Evolutionary conservation across 2,113 vertebrate genomes (phyloP), one percentile per base, ranked within the genome.

Genomic region (Suncus etruscus): DNA sequence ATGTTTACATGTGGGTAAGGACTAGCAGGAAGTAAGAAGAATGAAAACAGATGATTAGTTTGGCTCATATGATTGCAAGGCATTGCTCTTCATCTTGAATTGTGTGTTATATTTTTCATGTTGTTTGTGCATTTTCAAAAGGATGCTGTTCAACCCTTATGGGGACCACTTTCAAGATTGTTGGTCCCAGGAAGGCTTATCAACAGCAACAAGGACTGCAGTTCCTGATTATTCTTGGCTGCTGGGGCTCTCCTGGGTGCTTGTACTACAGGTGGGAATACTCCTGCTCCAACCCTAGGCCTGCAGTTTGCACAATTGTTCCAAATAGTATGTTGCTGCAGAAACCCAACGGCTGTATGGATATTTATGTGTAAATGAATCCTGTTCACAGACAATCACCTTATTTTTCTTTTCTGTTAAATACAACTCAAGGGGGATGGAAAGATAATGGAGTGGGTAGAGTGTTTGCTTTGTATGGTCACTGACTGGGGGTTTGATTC

Each of bases 1-100:
- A 32, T 95, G 94, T 93, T 95, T 93, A 89, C 83, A 92, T 84
- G 70, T 89, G 91, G 93, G 83, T 72, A 90, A 91, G 65, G 80
- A 87, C 73, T 29, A 74, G 75, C 83, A 82, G 93, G 73, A 92
- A 89, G 74, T 82, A 20, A 63, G 90, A 48, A 83, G 73, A 86
- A 77, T 76, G 90, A 65, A 94, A 86, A 84, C 73, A 94, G 82
- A 91, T 66, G 69, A 95, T 94, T 87, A 90, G 81, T 31, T 70
- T 0, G 1, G 58, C 83, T 75, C 69, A 89, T 75, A 68, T 70
- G 86, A 39, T 18, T 51, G 32, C 12, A 69, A 68, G 68, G 27
- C 27, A 20, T 11, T 93, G 39, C 61, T 82, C 87, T 75, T 73
- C 32, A 20, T 75, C 75, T 50, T 32, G 79, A 76, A 73, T 76